These are phyloP conservation scores for Caenorhabditis wallacei DNA, from an alignment of 2,888 invertebrate species.

Conservation along the genomic window DNA sequence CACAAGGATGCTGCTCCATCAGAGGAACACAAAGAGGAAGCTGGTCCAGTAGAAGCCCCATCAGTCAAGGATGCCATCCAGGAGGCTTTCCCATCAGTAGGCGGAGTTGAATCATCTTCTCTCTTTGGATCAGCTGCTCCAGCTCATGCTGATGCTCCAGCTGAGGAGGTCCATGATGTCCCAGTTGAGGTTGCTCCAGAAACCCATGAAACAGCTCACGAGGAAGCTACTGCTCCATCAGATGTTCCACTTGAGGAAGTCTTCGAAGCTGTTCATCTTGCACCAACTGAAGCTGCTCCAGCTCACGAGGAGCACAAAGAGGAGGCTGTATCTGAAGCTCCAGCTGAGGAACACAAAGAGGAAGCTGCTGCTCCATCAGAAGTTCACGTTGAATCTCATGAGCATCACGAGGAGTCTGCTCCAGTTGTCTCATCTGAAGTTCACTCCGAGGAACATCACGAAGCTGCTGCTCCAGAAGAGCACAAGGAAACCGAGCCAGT, in stretches of 20 bases:
- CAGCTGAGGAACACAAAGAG: slow-evolving; percentile 5
- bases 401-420: slow-evolving; percentile 4
- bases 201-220: not conserved
- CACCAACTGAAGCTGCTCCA: slow-evolving; percentile 36
- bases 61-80: not conserved
- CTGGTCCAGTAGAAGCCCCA: slow-evolving; percentile 17
- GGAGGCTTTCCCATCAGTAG: too few species aligned
- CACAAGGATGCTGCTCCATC: slow-evolving; percentile 3
- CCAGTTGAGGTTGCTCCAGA: slow-evolving; percentile 15
- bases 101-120: not conserved
- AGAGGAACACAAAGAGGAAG: slow-evolving; percentile 18
- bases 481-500: slow-evolving; percentile 20
- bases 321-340: slow-evolving; percentile 21
- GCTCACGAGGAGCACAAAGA: slow-evolving; percentile 11
- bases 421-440: slow-evolving; percentile 2
- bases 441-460: not conserved
- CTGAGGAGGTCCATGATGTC: not conserved
- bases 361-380: slow-evolving; percentile 21
- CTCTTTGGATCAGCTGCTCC: too few species aligned
- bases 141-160: slow-evolving; percentile 32
- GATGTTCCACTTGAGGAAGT: slow-evolving; percentile 33
- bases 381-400: not conserved
- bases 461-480: not conserved
- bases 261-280: slow-evolving; percentile 35
- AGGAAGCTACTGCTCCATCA: slow-evolving; percentile 19